Conservation (phyloP, 2,113 vertebrate genomes). For the Lampris megalopsis region DNA sequence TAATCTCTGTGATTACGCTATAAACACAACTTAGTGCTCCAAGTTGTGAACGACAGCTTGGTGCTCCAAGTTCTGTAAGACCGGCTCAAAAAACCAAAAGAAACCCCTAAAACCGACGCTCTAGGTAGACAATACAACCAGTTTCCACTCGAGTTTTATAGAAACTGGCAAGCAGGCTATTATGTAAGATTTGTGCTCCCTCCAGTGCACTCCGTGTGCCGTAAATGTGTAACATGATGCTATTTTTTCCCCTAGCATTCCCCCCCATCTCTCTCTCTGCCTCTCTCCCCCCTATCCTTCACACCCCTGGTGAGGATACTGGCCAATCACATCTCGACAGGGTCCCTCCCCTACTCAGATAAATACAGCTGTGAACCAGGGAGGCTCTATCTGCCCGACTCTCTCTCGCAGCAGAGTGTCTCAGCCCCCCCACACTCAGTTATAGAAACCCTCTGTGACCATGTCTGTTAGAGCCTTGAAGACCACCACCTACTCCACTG, state of each 20-base stretch:
- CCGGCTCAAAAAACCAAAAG: neutral
- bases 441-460: conserved; percentile 34
- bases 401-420: conserved; percentile 56
- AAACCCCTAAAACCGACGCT: neutral
- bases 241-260: conserved; percentile 53
- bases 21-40: neutral
- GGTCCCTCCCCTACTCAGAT: conserved; percentile 68
- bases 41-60: neutral
- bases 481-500: conserved; percentile 68
- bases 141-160: conserved; percentile 29
- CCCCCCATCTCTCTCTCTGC: conserved; percentile 28
- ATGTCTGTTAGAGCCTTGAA: conserved; percentile 77
- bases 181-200: conserved; percentile 44
- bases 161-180: conserved; percentile 28
- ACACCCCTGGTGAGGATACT: conserved; percentile 42
- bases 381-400: conserved; percentile 67
- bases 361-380: conserved; percentile 65
- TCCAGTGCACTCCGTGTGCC: conserved; percentile 31
- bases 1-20: no score
- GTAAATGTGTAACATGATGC: conserved; percentile 64
- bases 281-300: conserved; percentile 17
- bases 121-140: neutral
- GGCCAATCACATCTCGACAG: conserved; percentile 66
- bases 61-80: neutral
- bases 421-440: conserved; percentile 46